Evolutionary conservation across 1,140 invertebrate genomes (phyloP), one percentile per base, ranked within the genome.

Genomic region (Cherax destructor): DNA sequence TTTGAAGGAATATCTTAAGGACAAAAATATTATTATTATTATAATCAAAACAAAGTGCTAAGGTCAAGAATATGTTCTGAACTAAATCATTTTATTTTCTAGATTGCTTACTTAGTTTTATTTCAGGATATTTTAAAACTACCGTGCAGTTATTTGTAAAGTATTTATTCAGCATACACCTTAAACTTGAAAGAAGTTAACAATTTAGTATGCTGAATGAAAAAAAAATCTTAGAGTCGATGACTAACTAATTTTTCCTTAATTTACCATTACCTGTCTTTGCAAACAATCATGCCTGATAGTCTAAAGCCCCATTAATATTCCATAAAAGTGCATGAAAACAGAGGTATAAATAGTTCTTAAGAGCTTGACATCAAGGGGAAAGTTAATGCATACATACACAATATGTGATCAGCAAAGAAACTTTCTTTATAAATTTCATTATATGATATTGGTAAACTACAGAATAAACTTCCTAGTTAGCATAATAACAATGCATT

Each of bases 101-200:
- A n/a, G n/a, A n/a, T 7, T 56, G 11, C 3, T 56, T 56, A 56
- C 11, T 56, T 56, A 56, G 52, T 13, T 56, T 56, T 13, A 56
- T 13, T 56, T 56, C 11, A 56, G 52, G 52, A 56, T 56, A 56
- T 10, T 77, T 86, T 10, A 69, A 78, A 78, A 41, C 30, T 59
- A 30, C 50, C n/a, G 4, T 81, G 59, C 50, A 81, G 61, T 9
- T 41, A 86, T 47, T 56, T 61, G 50, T 56, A 77, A 52, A 30
- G 50, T 81, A 21, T 78, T 86, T 78, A 86, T 86, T 65, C 24
- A 76, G 85, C 85, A 86, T 78, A 86, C 76, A 86, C 85, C 52
- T 49, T 86, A 83, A 52, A 83, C 69, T 83, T 83, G 81, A 69
- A 61, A 83, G 69, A 83, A 83, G 81, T 83, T 83, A 83, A 83